These are phyloP conservation scores for Platyscapa corneri DNA, from an alignment of 1,140 invertebrate genomes.

Conservation along the genomic window DNA sequence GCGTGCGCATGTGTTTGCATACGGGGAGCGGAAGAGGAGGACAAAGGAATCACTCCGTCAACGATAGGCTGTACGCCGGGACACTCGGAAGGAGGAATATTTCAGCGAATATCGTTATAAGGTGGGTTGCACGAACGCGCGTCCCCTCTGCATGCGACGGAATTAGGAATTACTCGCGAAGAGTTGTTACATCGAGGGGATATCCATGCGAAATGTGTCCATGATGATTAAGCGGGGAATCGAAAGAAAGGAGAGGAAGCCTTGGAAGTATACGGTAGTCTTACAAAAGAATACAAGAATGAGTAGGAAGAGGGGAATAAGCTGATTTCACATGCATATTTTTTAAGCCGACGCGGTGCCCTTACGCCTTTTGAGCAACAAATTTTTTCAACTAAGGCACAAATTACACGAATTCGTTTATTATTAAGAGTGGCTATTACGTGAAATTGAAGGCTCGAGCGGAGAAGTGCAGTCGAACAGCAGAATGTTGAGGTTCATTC, in stretches of 20 bases:
- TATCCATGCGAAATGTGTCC: neutral
- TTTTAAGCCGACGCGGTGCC: neutral
- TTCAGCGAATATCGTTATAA: slow-evolving; percentile 19
- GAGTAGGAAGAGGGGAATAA: neutral
- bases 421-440: neutral
- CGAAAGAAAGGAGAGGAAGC: neutral
- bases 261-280: neutral
- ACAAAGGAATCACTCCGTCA: slow-evolving; percentile 10
- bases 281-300: neutral
- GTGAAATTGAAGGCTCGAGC: neutral
- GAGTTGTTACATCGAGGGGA: neutral
- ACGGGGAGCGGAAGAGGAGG: neutral
- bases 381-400: neutral
- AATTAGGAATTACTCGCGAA: neutral
- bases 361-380: neutral
- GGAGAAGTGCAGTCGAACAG: neutral
- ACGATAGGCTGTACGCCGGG: neutral
- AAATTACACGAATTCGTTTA: neutral
- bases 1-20: neutral
- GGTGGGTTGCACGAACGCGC: neutral
- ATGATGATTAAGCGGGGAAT: neutral
- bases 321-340: neutral
- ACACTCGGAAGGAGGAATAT: slow-evolving; percentile 20
- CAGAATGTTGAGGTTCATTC: neutral
- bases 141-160: neutral